Evolutionary conservation across 30 jellyfish, hydroid and myxozoan genomes (phyloP), one percentile per base, ranked within the genome.

Genomic region (Euphysa ruthae): DNA sequence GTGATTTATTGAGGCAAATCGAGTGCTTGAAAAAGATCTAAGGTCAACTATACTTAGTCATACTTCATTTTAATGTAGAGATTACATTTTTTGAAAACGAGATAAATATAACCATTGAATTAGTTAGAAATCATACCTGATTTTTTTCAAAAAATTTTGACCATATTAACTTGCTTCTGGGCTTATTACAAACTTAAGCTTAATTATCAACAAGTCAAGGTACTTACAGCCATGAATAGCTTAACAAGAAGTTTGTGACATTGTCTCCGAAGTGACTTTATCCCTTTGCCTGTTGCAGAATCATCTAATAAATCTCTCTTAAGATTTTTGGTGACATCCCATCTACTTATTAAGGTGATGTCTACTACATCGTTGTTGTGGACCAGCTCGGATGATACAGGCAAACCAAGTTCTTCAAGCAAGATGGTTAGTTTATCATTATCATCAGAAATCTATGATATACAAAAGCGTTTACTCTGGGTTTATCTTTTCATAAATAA

Each of bases 311-410:
- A 52, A 18, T 85, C 96, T 38, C 71, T 74, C 61, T 63, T 78
- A 35, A 85, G 49, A 25, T 78, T 90, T 55, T 88, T 61, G 35
- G 97, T 77, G 32, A 82, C 82, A 69, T 81, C 90, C 97, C 97
- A 88, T 27, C 97, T 93, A 52, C 97, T 88, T 32, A 88, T 61
- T 4, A 88, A 81, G 1, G 75, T 49, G 34, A 88, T 58, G 30
- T 88, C 94, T 2, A 81, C 94, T 25, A 58, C 24, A 33, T 73
- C 50, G 55, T 88, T 79, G n/a, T 88, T 93, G n/a, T n/a, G n/a
- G 28, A 79, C 68, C 6, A 51, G 29, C 2, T 69, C 69, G 1
- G 82, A 34, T 6, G 91, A 56, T 50, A 70, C 63, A 3, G 94
- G 94, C 1, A 38, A 63, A 16, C 94, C 94, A 12, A 88, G 78